Evolutionary conservation across 2,113 vertebrate genomes (phyloP).

Genomic region (Dromas ardeola): DNA sequence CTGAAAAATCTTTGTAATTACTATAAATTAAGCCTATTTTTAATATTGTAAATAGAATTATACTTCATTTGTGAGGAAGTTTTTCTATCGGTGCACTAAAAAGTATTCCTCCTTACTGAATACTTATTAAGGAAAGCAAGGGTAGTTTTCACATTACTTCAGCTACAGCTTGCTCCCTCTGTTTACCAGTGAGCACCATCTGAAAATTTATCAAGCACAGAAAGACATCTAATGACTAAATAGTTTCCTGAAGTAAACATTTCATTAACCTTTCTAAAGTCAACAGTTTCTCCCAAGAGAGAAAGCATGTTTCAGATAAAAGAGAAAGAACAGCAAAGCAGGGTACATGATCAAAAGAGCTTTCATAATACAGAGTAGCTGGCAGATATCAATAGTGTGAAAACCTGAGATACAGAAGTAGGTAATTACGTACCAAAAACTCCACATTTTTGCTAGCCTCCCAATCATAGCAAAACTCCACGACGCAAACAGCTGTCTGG

Average conservation of each 20-base stretch:
- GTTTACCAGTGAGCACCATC: neutral
- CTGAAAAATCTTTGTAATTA: neutral
- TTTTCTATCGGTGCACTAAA: neutral
- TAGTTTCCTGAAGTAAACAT: constrained; percentile 1
- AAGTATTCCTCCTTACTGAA: neutral
- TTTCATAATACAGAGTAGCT: neutral
- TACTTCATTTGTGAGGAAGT: neutral
- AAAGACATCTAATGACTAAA: neutral
- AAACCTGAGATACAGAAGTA: neutral
- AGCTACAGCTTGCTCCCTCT: neutral
- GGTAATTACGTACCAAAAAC: neutral
- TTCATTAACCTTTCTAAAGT: constrained; percentile 28
- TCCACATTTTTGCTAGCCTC: neutral
- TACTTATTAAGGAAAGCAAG: neutral
- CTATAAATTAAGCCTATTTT: neutral
- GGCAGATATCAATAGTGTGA: neutral
- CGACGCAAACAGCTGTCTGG: neutral
- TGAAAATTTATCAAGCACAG: neutral
- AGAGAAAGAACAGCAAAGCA: neutral
- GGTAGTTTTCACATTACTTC: neutral
- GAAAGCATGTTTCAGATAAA: neutral
- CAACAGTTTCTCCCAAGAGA: neutral
- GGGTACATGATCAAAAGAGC: neutral
- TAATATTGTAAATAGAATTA: neutral
- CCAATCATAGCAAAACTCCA: neutral